Evolutionary conservation across 2,888 invertebrate species (phyloP).

Genomic region (Diadromus collaris): DNA sequence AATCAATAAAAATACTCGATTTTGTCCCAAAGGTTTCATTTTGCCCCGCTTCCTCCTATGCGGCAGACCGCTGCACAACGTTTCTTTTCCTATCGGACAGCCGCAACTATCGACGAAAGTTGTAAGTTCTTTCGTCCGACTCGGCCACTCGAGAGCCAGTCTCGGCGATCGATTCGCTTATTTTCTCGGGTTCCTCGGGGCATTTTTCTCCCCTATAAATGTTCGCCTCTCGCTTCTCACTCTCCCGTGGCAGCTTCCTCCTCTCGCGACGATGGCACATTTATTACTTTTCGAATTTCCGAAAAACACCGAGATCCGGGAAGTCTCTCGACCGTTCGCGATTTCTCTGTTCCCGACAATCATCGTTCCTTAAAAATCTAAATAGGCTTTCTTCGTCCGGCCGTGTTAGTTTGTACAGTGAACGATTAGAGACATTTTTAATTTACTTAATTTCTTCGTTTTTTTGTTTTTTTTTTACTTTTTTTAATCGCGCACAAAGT

Average conservation of each 20-base stretch:
- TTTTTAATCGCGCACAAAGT: conserved; percentile 19
- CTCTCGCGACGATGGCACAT: not conserved
- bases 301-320: not conserved
- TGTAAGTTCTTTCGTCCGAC: conserved; percentile 40
- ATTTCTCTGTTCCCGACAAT: conserved; percentile 50
- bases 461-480: conserved; percentile 1
- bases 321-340: not conserved
- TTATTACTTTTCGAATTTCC: conserved; percentile 19
- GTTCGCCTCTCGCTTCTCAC: conserved; percentile 28
- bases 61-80: conserved; percentile 44
- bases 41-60: conserved; percentile 1
- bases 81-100: conserved; percentile 41
- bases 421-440: conserved; percentile 53
- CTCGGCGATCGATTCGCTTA: conserved; percentile 45
- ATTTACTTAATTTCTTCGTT: conserved; percentile 32
- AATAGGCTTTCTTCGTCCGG: conserved; percentile 51
- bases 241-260: conserved; percentile 10
- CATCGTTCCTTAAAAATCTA: conserved; percentile 45
- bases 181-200: conserved; percentile 35
- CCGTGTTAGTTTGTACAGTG: conserved; percentile 65
- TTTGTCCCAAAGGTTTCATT: too few species aligned
- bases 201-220: conserved; percentile 30
- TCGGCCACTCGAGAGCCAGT: conserved; percentile 44
- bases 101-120: conserved; percentile 59
- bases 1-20: too few species aligned